These are phyloP conservation scores for Apodemia hepburni DNA, from an alignment of 2,888 invertebrate species.

Conservation along the genomic window DNA sequence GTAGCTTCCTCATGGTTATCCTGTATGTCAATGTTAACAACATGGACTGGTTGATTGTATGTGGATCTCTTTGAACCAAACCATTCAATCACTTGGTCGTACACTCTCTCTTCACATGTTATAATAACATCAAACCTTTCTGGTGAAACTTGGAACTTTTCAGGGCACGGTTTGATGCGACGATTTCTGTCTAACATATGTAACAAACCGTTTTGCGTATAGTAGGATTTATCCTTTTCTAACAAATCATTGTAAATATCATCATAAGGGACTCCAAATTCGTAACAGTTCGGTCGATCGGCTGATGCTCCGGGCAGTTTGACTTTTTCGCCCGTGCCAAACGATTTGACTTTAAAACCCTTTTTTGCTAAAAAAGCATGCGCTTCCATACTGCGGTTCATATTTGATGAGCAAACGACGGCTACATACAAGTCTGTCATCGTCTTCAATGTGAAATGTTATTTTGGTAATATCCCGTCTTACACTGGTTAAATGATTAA, in stretches of 20 bases:
- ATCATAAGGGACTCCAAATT: slow-evolving; percentile 97
- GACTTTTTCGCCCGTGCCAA: slow-evolving; percentile 96
- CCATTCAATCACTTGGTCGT: slow-evolving; percentile 98
- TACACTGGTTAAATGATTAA: neutral
- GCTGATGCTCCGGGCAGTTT: slow-evolving; percentile 97
- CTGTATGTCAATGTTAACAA: slow-evolving; percentile 98
- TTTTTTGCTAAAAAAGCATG: slow-evolving; percentile 98
- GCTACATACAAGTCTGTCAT: slow-evolving; percentile 87
- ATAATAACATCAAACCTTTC: slow-evolving; percentile 97
- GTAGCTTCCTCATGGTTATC: slow-evolving; percentile 99
- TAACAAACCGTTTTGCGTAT: slow-evolving; percentile 98
- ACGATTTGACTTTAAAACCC: slow-evolving; percentile 96
- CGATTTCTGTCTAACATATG: slow-evolving; percentile 99
- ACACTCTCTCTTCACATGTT: slow-evolving; percentile 98
- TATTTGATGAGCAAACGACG: slow-evolving; percentile 99
- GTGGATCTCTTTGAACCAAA: slow-evolving; percentile 90
- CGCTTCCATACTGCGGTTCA: slow-evolving; percentile 99
- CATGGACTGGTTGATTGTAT: slow-evolving; percentile 94
- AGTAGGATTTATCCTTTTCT: slow-evolving; percentile 94
- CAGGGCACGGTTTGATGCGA: slow-evolving; percentile 95
- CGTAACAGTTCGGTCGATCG: slow-evolving; percentile 97
- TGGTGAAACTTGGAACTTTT: slow-evolving; percentile 93
- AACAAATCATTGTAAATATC: slow-evolving; percentile 96
- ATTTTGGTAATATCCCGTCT: neutral
- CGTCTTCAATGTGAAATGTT: slow-evolving; percentile 18